Base-by-base conservation (phyloP, 2,888 invertebrate species). In the Drosophila stalkeri region DNA sequence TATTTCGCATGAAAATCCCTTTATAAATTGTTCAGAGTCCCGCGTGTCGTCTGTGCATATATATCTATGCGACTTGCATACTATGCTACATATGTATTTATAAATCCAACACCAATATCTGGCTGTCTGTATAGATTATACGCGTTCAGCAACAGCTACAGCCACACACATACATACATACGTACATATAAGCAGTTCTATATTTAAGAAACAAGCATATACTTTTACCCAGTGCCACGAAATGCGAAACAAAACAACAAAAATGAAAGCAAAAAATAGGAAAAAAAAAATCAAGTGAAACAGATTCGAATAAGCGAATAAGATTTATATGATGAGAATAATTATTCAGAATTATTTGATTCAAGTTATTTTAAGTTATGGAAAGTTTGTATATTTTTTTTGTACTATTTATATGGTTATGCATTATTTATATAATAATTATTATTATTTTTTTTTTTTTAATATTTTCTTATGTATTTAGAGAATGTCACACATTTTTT, bases 141-240 rank as follows among this genome's bases (percentile, higher is more conserved):
- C 18, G 39, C 23, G 39, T 33, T 20, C 20, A 60, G 61, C 39
- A 41, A 60, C 12, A 20, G 64, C 31, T 20, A 52, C 39, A 27
- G 9, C 33, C 6, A 47, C 12, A 55, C 9, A 49, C 46, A 43
- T 4, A 27, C 16, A 54, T 6, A 47, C 12, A 54, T 16, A 49
- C 46, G 18, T 6, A 51, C 27, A 39, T 41, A 16, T 11, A 9
- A 49, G 27, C 60, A 60, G 60, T 47, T 72, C 72, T 72, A 72
- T 74, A 72, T 74, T 70, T 70, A 70, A 69, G 57, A 43, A 56
- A 72, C 43, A 69, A 68, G 70, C 46, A 72, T 74, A 72, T 75
- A 74, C 66, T 72, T 67, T 70, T 75, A 65, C 72, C 75, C 72
- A 65, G 60, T 72, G 66, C 54, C 72, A 74, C 57, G 37, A 72